Conservation (phyloP, 2,113 vertebrate genomes). For the Alosa alosa region DNA sequence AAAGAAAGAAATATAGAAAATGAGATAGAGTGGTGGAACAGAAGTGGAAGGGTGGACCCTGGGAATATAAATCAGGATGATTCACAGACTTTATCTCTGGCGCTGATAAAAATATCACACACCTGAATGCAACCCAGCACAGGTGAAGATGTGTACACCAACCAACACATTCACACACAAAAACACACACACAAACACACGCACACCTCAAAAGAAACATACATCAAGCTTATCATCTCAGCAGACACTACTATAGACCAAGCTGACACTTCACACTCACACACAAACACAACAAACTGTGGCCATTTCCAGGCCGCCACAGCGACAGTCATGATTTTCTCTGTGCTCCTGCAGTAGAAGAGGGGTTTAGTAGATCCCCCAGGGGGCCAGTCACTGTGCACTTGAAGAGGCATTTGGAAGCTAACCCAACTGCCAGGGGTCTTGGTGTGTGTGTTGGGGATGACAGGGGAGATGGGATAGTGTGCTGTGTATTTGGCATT, state of each 20-base stretch:
- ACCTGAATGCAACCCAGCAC: constrained; percentile 9
- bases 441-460: too few species aligned
- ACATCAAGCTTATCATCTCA: constrained; percentile 6
- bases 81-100: not conserved
- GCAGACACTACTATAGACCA: not conserved
- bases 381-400: constrained; percentile 25
- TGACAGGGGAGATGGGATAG: too few species aligned
- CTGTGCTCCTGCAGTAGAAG: too few species aligned
- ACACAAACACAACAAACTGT: not conserved
- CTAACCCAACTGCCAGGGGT: too few species aligned
- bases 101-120: constrained; percentile 10
- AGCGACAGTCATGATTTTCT: not conserved
- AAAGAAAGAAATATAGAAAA: not conserved
- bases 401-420: too few species aligned
- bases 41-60: not conserved
- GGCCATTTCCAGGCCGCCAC: not conserved
- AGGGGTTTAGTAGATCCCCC: too few species aligned
- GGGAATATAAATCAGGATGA: constrained; percentile 11
- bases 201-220: not conserved
- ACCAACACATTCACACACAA: not conserved
- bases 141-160: constrained; percentile 14
- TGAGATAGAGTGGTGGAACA: not conserved
- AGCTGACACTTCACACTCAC: not conserved
- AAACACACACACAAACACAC: not conserved
- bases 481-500: too few species aligned